Conservation (phyloP, 2,888 invertebrate species). For the Lottia scabra region DNA sequence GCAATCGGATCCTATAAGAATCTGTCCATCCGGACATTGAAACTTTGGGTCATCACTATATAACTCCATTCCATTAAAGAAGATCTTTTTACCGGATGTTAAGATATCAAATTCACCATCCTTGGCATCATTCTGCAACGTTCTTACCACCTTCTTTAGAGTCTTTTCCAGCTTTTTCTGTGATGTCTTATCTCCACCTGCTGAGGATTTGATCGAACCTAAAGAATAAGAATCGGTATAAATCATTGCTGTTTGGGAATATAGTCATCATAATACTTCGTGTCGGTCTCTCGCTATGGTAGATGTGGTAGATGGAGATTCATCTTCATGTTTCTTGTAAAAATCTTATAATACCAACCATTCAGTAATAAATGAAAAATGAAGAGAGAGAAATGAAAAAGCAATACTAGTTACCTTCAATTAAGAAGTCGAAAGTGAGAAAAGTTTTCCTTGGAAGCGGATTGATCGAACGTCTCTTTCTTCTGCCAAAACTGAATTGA, state of each 20-base stretch:
- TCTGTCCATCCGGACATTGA: conserved; percentile 73
- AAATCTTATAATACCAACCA: too few relatives aligned
- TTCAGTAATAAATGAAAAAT: too few relatives aligned
- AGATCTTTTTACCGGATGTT: conserved; percentile 50
- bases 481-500: conserved; percentile 29
- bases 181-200: conserved; percentile 18
- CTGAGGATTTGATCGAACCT: conserved; percentile 15
- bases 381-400: too few relatives aligned
- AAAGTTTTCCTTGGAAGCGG: background rate
- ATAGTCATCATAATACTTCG: too few relatives aligned
- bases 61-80: conserved; percentile 54
- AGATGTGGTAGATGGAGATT: too few relatives aligned
- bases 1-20: conserved; percentile 73
- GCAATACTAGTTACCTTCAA: conserved; percentile 30
- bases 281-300: too few relatives aligned
- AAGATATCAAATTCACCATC: conserved; percentile 62
- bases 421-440: conserved; percentile 34
- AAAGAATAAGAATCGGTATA: background rate
- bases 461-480: conserved; percentile 11
- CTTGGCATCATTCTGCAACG: conserved; percentile 60
- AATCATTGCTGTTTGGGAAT: background rate
- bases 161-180: conserved; percentile 34
- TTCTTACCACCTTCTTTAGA: conserved; percentile 50
- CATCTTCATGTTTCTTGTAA: too few relatives aligned
- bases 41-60: conserved; percentile 53